A percentile compares a stretch with the other conserved stretches of the same genome.
Conservation (phyloP, 2,888 invertebrate species). For the Beris morrisii region DNA sequence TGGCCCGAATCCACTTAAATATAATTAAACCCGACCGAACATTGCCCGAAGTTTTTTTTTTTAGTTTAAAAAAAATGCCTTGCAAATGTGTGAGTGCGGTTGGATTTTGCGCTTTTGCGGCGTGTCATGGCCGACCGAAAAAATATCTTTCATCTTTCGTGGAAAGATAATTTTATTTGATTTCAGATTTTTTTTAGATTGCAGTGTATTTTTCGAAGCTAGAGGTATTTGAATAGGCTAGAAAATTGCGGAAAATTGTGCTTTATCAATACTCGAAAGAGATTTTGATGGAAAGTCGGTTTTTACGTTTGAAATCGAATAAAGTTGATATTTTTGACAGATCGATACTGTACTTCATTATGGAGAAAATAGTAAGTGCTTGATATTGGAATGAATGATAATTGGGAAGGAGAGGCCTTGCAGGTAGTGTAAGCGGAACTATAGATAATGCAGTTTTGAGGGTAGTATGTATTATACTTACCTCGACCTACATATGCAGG, state of each 20-base stretch:
- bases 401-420: too few relatives aligned
- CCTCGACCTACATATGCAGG: too few relatives aligned
- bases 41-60: conserved; percentile 1
- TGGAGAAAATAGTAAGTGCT: too few relatives aligned
- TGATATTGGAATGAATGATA: too few relatives aligned
- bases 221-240: neutral
- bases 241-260: conserved; percentile 16
- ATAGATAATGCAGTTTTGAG: too few relatives aligned
- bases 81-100: conserved; percentile 2
- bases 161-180: neutral
- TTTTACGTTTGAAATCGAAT: neutral
- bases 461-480: too few relatives aligned
- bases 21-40: conserved; percentile 24
- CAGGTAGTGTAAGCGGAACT: too few relatives aligned
- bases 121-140: conserved; percentile 21
- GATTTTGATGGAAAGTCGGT: neutral
- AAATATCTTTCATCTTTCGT: conserved; percentile 17
- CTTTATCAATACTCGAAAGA: neutral
- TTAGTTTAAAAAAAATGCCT: neutral
- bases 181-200: neutral
- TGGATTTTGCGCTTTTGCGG: conserved; percentile 11
- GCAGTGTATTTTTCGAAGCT: neutral
- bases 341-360: too few relatives aligned
- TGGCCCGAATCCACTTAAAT: conserved; percentile 6
- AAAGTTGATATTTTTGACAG: too few relatives aligned